Evolutionary conservation across 2,797 vertebrate genomes (phyloP), one percentile per base, ranked within the genome.

Genomic region (Thunnus albacares): DNA sequence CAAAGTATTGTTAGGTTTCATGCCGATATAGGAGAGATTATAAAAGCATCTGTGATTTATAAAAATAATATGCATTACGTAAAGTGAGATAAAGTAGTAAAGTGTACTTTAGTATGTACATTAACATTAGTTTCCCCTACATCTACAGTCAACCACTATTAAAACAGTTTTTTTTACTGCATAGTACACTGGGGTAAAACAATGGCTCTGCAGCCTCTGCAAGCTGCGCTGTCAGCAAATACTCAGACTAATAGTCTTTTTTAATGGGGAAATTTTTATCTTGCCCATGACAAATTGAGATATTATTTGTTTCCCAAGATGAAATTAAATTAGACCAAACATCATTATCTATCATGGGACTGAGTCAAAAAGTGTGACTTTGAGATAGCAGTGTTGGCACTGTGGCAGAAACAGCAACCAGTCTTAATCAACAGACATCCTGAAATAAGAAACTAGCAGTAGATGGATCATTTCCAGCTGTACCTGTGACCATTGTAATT

Each of bases 191-290:
- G 6, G 55, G 33, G 49, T 74, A 43, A 81, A 80, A 75, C 0
- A 47, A 28, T 58, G 8, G 65, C 17, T 43, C 9, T 74, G 26
- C 35, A 66, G 64, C 43, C 28, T n/a, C 15, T 49, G 11, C 26
- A 78, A 55, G 6, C 6, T 68, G 74, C 62, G 53, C n/a, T 80
- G 61, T 83, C 57, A 78, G 69, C 52, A 80, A 51, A 61, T 81
- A 59, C 17, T 59, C 35, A 14, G 20, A 30, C 26, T 30, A 18
- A 49, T 30, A 30, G 35, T 66, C 17, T 20, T 14, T 47, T 35
- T 53, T 60, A 56, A 13, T 65, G 55, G 17, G 17, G 0, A 11
- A 20, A 1, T 49, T 72, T 71, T 71, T 73, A 18, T 30, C 30
- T 28, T 56, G 22, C 49, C 12, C 49, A 51, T 71, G 69, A 66